Conservation (phyloP, 2,797 vertebrate genomes). For the Salarias fasciatus region DNA sequence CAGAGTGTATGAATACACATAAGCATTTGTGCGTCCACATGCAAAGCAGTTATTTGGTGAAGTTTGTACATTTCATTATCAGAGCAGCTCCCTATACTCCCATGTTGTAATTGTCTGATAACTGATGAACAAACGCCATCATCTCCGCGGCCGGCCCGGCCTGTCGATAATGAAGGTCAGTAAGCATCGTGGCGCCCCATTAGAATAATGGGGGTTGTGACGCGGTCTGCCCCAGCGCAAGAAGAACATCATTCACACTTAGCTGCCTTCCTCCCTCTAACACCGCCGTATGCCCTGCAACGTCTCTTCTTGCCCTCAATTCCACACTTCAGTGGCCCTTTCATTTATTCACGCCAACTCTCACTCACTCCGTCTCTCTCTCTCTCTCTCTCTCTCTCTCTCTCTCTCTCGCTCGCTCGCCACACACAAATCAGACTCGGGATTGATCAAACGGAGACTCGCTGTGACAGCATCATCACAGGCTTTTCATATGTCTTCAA, state of each 20-base stretch:
- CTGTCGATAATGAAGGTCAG: conserved; percentile 71
- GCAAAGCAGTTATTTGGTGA: conserved; percentile 25
- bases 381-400: too few relatives aligned
- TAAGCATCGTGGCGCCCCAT: conserved; percentile 59
- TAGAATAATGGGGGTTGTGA: conserved; percentile 69
- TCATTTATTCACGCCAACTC: conserved; percentile 45
- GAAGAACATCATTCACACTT: conserved; percentile 70
- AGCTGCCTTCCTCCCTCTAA: conserved; percentile 45
- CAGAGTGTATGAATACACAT: not conserved
- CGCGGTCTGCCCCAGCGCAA: conserved; percentile 55
- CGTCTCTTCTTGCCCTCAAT: conserved; percentile 50
- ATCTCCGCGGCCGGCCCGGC: conserved; percentile 30
- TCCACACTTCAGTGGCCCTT: conserved; percentile 48
- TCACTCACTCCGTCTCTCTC: conserved; percentile 11
- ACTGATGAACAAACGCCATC: conserved; percentile 14
- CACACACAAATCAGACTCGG: conserved; percentile 31
- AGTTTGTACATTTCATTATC: conserved; percentile 45
- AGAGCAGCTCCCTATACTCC: conserved; percentile 5
- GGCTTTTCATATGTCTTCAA: conserved; percentile 4
- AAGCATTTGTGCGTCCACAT: not conserved
- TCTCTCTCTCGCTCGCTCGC: too few relatives aligned
- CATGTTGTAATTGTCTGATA: conserved; percentile 44
- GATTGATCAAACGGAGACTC: conserved; percentile 20
- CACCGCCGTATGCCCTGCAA: conserved; percentile 32
- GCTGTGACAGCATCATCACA: conserved; percentile 9